Base-by-base conservation (phyloP, 2,797 vertebrate genomes). In the Poecilia picta region DNA sequence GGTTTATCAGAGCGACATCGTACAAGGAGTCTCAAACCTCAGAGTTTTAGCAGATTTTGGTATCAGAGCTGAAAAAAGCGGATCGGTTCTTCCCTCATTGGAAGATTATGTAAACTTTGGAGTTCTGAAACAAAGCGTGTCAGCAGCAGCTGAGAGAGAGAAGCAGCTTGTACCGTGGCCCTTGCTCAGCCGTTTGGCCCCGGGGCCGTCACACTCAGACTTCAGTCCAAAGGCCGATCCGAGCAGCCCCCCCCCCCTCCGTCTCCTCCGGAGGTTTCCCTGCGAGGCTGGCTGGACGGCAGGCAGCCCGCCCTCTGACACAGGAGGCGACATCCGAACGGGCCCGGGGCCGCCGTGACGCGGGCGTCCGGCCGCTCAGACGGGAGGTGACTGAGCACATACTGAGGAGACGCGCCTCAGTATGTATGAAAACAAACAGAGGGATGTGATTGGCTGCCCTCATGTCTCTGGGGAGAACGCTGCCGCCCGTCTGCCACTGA, bases 161-260 rank as follows among this genome's bases (percentile, higher is more conserved):
- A 78, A 74, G 82, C 83, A 73, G 81, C 78, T 76, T 85, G 81
- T 83, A 71, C 87, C 77, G 85, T 57, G 28, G 13, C 81, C 83
- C 86, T 90, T 90, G 88, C 79, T 92, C 89, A 91, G 90, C 81
- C 84, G 83, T 88, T 84, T 85, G 80, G 70, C 86, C 87, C 77
- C 79, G 47, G 90, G 89, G 89, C 88, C 89, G 90, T 89, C 89
- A 87, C 83, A 87, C 80, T 90, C 75, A 73, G 81, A 68, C 7
- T 39, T 18, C 33, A 66, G 62, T 66, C 62, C 39, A 66, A 66
- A 39, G 62, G 33, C 62, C 57, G 83, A 81, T 90, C 84, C 78
- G 74, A 85, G 81, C 87, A 0, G 51, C 53, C 88, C 0, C 3
- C 46, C 3, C 46, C 20, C 23, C 79, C 81, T 59, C 83, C 18